These are phyloP conservation scores for Phlogophora meticulosa DNA, from an alignment of 2,888 invertebrate genomes.

Conservation along the genomic window DNA sequence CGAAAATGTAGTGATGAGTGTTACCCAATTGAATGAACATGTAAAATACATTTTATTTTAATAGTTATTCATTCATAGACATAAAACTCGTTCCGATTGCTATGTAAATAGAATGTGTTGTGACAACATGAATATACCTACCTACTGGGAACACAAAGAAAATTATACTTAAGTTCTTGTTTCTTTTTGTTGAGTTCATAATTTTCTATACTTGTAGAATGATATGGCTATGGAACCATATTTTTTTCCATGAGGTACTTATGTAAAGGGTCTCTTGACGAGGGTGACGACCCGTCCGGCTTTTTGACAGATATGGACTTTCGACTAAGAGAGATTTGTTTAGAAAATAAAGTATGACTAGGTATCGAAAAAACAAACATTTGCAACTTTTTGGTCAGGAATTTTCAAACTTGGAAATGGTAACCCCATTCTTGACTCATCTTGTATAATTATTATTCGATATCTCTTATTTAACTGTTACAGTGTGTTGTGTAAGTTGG, in stretches of 20 bases:
- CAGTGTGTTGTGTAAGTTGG: conserved; percentile 52
- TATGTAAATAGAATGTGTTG: conserved; percentile 23
- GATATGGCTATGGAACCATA: neutral
- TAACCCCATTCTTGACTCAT: no score
- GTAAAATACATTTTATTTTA: conserved; percentile 5
- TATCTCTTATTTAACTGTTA: conserved; percentile 41
- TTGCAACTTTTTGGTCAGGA: no score
- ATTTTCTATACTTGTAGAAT: neutral
- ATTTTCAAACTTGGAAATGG: no score
- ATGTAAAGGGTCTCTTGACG: neutral
- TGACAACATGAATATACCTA: no score
- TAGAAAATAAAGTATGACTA: no score
- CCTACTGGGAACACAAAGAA: conserved; percentile 7
- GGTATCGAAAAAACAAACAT: no score
- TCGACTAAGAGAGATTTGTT: no score
- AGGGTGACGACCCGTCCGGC: no score
- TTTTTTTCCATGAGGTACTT: neutral
- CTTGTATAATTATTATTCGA: conserved; percentile 3
- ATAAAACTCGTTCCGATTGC: conserved; percentile 23
- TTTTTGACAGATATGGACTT: no score
- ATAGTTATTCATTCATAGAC: conserved; percentile 16
- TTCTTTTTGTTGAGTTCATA: neutral
- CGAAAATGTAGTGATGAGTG: conserved; percentile 10
- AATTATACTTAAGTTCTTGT: no score
- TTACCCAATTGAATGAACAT: conserved; percentile 10